A percentile compares a stretch with the other conserved stretches of the same genome.
Conservation (phyloP, 2,797 vertebrate genomes). For the Nyctalus aviator region DNA sequence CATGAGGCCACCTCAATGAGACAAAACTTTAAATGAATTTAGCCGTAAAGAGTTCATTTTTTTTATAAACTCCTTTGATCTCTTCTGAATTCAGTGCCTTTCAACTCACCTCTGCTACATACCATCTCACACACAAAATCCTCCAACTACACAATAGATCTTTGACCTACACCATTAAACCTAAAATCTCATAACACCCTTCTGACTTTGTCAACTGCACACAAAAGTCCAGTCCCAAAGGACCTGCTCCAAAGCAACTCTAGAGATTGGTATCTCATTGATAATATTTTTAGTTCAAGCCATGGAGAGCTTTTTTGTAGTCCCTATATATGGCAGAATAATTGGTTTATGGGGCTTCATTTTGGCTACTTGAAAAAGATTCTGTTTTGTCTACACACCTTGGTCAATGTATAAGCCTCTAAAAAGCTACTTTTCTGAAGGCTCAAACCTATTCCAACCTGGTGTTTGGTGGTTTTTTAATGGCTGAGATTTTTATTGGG, state of each 20-base stretch:
- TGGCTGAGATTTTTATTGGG: constrained; percentile 8
- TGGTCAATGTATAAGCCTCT: not conserved
- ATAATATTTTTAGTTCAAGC: not conserved
- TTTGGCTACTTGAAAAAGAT: not conserved
- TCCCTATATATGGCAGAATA: not conserved
- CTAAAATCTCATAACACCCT: not conserved
- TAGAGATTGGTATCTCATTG: not conserved
- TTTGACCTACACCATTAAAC: constrained; percentile 30
- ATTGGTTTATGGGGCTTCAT: constrained; percentile 4
- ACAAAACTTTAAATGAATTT: constrained; percentile 36
- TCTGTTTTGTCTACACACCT: not conserved
- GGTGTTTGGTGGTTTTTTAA: constrained; percentile 26
- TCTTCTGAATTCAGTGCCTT: not conserved
- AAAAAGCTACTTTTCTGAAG: constrained; percentile 35
- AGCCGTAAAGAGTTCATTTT: constrained; percentile 42
- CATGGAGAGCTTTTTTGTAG: constrained; percentile 18
- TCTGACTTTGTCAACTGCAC: constrained; percentile 1
- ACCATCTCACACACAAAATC: not conserved
- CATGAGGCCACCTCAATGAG: not conserved
- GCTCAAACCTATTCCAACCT: not conserved
- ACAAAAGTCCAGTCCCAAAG: not conserved
- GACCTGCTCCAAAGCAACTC: constrained; percentile 32
- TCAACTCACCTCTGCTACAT: constrained; percentile 13
- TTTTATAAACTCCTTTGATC: constrained; percentile 8
- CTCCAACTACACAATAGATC: not conserved